phyloP scores from a whole-genome alignment of 1,140 invertebrate species.

The Tetranychus cinnabarinus region DNA sequence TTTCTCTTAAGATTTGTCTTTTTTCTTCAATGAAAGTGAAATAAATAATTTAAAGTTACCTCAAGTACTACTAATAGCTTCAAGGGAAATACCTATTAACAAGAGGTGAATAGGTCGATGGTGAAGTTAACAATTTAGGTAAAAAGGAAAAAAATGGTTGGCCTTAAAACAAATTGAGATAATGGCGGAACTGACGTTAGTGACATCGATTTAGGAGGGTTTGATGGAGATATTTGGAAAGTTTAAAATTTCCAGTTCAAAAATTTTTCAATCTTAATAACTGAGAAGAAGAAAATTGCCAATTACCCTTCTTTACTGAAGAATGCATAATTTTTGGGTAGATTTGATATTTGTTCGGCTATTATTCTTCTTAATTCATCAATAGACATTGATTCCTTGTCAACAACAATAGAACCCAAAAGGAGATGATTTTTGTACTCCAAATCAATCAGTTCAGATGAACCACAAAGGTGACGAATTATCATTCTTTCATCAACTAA shows the following conservation, averaged over 20 bases:
- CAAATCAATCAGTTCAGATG: neutral
- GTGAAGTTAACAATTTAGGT: neutral
- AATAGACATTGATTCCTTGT: neutral
- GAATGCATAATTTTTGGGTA: slow-evolving; percentile 15
- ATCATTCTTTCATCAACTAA: neutral
- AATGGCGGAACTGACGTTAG: neutral
- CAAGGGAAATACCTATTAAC: neutral
- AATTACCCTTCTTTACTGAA: slow-evolving; percentile 17
- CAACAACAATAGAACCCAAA: slow-evolving; percentile 7
- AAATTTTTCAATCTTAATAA: neutral
- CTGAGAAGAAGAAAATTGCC: neutral
- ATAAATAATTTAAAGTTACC: neutral
- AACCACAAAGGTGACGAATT: neutral
- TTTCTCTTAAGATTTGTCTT: too few relatives aligned
- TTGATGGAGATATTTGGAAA: neutral
- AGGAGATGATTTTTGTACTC: neutral
- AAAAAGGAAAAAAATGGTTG: neutral
- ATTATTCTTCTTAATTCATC: slow-evolving; percentile 9
- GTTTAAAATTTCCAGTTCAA: neutral
- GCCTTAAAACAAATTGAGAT: neutral
- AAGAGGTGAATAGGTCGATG: neutral
- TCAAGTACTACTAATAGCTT: neutral
- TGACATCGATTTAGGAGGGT: neutral
- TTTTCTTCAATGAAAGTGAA: too few relatives aligned
- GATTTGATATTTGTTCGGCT: slow-evolving; percentile 7